Base-by-base conservation (phyloP, 2,113 vertebrate genomes). In the Petrocephalus zakoni region DNA sequence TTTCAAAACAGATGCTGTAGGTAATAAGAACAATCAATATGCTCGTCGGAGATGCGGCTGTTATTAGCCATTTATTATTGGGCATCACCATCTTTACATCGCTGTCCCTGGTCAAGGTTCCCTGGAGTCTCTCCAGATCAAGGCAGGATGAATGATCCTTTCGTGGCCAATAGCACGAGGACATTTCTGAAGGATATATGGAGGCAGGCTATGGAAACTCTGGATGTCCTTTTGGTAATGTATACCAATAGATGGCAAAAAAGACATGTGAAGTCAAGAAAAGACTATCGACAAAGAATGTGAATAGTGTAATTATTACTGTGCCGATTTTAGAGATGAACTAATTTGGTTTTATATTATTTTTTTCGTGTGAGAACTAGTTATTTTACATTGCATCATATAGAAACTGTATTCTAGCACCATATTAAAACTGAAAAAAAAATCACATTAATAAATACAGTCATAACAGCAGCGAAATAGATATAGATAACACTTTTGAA, bases 11-110 rank as follows among this genome's bases (percentile, higher is more conserved):
- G 94, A 95, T 94, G 95, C 94, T 93, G 92, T 92, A 90, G 93
- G 94, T 95, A 95, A 95, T 95, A 95, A 95, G 94, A 93, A 93
- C 94, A 95, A 96, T 96, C 95, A 96, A 95, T 96, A 95, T 90
- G 92, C 93, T 92, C 53, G 56, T 87, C 87, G 68, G 51, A 88
- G 87, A 89, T 90, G 93, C 90, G 89, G 90, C 92, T 92, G 53
- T 93, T 93, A 93, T 93, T 91, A 92, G 91, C 91, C 51, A 87
- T 95, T 94, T 95, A 94, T 96, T 95, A 96, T 92, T 93, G 85
- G 92, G 91, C 91, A 93, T 95, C 92, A 92, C 87, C 91, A 93
- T 94, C 93, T 95, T 95, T 93, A 92, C 90, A 89, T 92, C 90
- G 89, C 56, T 68, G 49, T 72, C 55, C 22, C 55, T 84, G 75